phyloP scores from a whole-genome alignment of 2,113 vertebrate genomes.

The Oncorhynchus nerka region DNA sequence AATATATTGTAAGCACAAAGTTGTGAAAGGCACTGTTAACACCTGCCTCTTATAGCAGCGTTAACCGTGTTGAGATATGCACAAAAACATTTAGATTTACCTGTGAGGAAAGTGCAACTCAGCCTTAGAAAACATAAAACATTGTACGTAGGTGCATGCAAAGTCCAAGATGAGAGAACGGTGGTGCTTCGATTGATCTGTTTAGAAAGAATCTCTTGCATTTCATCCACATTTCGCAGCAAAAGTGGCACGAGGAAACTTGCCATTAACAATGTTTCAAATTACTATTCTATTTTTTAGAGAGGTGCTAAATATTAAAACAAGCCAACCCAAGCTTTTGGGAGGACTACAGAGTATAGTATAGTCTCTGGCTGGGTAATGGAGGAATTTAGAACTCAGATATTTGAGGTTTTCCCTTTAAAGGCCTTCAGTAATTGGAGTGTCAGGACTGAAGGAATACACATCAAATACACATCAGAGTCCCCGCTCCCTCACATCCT shows the following conservation, averaged over 20 bases:
- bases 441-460: constrained; percentile 55
- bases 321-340: background rate
- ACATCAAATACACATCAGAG: constrained; percentile 59
- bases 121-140: too few species aligned
- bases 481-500: constrained; percentile 40
- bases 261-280: constrained; percentile 13
- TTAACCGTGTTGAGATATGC: too few species aligned
- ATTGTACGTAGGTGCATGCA: too few species aligned
- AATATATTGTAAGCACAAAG: too few species aligned
- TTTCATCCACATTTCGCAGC: background rate
- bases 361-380: constrained; percentile 31
- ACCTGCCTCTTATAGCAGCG: too few species aligned
- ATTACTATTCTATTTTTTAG: constrained; percentile 34
- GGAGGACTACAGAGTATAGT: background rate
- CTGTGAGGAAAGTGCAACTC: too few species aligned
- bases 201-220: background rate
- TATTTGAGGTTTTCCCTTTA: constrained; percentile 60
- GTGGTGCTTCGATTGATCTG: background rate
- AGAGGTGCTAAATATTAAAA: constrained; percentile 49
- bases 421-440: constrained; percentile 68
- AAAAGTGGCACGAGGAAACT: background rate
- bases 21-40: too few species aligned
- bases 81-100: too few species aligned
- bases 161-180: too few species aligned
- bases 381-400: constrained; percentile 55